Evolutionary conservation across 1,140 invertebrate species (phyloP), one percentile per base, ranked within the genome.

Genomic region (Pomacea maculata): DNA sequence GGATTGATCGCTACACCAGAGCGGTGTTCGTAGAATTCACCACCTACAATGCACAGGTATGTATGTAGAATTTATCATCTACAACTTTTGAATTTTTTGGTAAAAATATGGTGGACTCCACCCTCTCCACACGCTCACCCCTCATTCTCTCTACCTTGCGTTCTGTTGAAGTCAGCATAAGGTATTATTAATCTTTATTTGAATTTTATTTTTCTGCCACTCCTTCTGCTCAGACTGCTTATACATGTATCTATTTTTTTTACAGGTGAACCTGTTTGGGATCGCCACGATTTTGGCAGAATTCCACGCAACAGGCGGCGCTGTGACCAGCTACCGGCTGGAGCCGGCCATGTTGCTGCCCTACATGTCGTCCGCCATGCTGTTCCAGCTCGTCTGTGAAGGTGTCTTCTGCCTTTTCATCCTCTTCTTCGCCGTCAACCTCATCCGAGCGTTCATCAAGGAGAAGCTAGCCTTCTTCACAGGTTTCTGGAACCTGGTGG

Each of bases 21-120:
- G 93, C 93, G 11, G 89, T 94, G 17, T 92, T 94, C 81, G 88
- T 93, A 10, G 93, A 94, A 83, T 93, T 94, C 84, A 93, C 93
- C 9, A 89, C 92, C 17, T 94, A 93, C 85, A 94, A 94, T 86
- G 91, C 93, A 3, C 91, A 93, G 80, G 82, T 83, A 72, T 7
- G 80, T 8, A 61, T 45, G 34, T 45, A 6, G 34, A 45, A 45
- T 4, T 45, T 45, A 4, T 45, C 34, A 45, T 6, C 6, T 45
- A 45, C 34, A 45, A 45, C 34, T 45, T 45, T 6, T 45, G 34
- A 45, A 45, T 4, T 2, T 45, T 45, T 6, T 45, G 0, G 25
- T 25, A 45, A 45, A 45, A 45, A 45, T 45, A 45, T 45, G 34
- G 34, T 45, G 6, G 34, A 45, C 34, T 6, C 34, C 34, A 2